Conservation (phyloP, 2,113 vertebrate species). For the Odocoileus hemionus region DNA sequence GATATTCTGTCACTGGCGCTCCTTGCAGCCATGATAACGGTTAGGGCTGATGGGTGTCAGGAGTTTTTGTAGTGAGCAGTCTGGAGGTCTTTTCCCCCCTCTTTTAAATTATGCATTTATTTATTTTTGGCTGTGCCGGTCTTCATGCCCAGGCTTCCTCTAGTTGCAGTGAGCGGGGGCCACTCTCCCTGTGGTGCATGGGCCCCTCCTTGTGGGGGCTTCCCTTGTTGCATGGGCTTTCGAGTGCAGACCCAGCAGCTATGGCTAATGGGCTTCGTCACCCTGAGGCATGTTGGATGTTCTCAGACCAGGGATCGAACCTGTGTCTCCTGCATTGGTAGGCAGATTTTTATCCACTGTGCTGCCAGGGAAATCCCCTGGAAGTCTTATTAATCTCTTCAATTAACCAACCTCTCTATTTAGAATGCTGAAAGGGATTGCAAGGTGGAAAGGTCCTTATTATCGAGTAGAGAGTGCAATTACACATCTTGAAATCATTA, state of each 20-base stretch:
- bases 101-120: background rate
- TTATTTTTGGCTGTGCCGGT: background rate
- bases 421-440: background rate
- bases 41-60: background rate
- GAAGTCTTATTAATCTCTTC: slow-evolving; percentile 1
- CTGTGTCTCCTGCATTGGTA: background rate
- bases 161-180: background rate
- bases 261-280: background rate
- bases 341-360: background rate
- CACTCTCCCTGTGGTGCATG: background rate
- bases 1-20: background rate
- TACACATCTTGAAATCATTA: background rate
- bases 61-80: background rate
- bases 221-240: background rate
- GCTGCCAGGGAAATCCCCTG: background rate
- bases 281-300: background rate
- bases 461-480: background rate
- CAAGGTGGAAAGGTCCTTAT: background rate
- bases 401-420: background rate
- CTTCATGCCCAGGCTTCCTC: background rate
- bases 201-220: background rate
- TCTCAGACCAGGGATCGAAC: background rate
- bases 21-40: background rate
- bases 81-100: background rate
- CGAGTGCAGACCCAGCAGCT: background rate